Conservation (phyloP, 2,113 vertebrate species). For the Orientallactaga bullata region DNA sequence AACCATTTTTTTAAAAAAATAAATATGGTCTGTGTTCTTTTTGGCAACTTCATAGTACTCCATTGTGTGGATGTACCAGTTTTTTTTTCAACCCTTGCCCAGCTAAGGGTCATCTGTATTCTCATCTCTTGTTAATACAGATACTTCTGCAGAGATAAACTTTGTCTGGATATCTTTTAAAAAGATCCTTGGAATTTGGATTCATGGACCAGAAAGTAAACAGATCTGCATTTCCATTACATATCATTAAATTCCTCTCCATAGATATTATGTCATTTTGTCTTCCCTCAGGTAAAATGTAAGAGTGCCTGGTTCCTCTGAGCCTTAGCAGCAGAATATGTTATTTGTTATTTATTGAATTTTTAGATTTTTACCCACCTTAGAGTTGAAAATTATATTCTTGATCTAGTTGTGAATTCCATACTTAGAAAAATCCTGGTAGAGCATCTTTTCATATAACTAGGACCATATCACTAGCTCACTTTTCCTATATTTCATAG, state of each 20-base stretch:
- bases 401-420: conserved; percentile 12
- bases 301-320: background rate
- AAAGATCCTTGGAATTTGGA: conserved; percentile 2
- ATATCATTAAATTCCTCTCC: background rate
- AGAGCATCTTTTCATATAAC: background rate
- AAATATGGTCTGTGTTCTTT: background rate
- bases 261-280: background rate
- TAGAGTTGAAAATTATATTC: background rate
- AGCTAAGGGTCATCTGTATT: background rate
- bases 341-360: conserved; percentile 13
- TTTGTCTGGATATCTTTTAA: conserved; percentile 33
- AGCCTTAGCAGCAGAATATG: background rate
- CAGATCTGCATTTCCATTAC: background rate
- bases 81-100: background rate
- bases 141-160: background rate
- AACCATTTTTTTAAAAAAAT: background rate
- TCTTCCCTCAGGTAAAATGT: background rate
- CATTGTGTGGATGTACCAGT: background rate
- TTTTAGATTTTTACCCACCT: conserved; percentile 30
- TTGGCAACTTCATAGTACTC: background rate
- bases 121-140: background rate
- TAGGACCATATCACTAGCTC: background rate
- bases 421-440: background rate
- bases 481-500: background rate
- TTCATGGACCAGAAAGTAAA: background rate